These are phyloP conservation scores for Ericerus pela DNA, from an alignment of 1,140 invertebrate species.

Conservation along the genomic window DNA sequence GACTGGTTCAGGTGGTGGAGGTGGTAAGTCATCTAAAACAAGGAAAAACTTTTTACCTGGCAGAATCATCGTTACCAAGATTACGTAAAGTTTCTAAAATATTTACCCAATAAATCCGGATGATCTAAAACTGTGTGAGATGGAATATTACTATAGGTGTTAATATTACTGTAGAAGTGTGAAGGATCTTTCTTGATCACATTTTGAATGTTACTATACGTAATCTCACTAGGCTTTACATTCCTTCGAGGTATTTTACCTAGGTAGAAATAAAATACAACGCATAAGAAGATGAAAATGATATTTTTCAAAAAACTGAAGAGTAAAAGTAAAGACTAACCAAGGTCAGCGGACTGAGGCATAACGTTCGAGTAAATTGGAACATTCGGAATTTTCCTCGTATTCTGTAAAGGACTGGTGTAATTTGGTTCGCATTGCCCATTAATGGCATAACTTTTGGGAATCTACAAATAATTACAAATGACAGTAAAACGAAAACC, in stretches of 20 bases:
- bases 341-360: background rate
- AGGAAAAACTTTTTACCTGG: conserved; percentile 5
- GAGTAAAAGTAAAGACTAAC: too few species aligned
- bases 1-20: conserved; percentile 34
- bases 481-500: too few species aligned
- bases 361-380: conserved; percentile 2
- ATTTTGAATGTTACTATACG: background rate
- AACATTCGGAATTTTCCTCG: background rate
- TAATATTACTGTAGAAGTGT: conserved; percentile 14
- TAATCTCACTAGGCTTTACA: background rate
- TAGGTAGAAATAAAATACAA: too few species aligned
- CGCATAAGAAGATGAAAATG: background rate
- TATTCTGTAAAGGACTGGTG: conserved; percentile 1
- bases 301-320: too few species aligned
- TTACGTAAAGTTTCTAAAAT: conserved; percentile 13
- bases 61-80: background rate
- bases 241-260: too few species aligned
- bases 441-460: conserved; percentile 1
- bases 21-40: conserved; percentile 39
- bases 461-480: background rate
- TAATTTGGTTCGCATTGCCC: conserved; percentile 1
- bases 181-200: conserved; percentile 23
- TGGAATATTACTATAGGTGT: conserved; percentile 9
- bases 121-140: conserved; percentile 11
- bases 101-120: conserved; percentile 22